These are phyloP conservation scores for Motacilla tschutschensis DNA, from an alignment of 2,113 vertebrate species.

Conservation along the genomic window DNA sequence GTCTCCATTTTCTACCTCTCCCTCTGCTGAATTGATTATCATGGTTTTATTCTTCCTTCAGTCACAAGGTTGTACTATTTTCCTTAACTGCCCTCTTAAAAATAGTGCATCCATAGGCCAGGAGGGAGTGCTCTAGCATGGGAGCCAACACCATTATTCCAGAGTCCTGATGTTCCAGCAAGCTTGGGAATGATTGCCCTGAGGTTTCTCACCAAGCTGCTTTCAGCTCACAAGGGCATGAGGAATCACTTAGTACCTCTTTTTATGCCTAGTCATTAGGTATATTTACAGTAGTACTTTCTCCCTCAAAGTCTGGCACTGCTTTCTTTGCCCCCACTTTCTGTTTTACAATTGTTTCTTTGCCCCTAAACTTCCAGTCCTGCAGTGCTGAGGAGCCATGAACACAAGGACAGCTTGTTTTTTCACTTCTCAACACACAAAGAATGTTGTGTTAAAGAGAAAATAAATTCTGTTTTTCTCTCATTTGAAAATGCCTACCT, in stretches of 20 bases:
- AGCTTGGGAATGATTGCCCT: slow-evolving; percentile 47
- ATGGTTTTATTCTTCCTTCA: background rate
- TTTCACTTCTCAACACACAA: slow-evolving; percentile 39
- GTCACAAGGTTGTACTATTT: slow-evolving; percentile 1
- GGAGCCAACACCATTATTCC: background rate
- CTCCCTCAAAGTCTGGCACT: slow-evolving; percentile 18
- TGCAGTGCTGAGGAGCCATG: background rate
- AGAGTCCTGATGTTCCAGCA: slow-evolving; percentile 10
- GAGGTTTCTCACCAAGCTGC: slow-evolving; percentile 43
- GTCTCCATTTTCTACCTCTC: background rate
- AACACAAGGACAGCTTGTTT: slow-evolving; percentile 40
- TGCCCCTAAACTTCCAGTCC: slow-evolving; percentile 32
- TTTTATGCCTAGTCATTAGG: slow-evolving; percentile 40
- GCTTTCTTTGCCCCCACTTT: slow-evolving; percentile 5
- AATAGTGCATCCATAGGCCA: slow-evolving; percentile 9
- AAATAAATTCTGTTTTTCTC: slow-evolving; percentile 43
- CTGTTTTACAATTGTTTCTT: slow-evolving; percentile 17
- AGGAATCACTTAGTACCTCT: slow-evolving; percentile 13
- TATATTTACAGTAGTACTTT: slow-evolving; percentile 58
- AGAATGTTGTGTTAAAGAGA: slow-evolving; percentile 48
- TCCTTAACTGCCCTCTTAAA: slow-evolving; percentile 18
- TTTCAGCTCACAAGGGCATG: slow-evolving; percentile 26
- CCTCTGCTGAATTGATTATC: slow-evolving; percentile 10
- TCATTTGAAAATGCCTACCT: slow-evolving; percentile 47
- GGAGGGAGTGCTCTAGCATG: slow-evolving; percentile 51